Evolutionary conservation across 92 coral and sea anemone genomes (phyloP), one percentile per base, ranked within the genome.

Genomic region (Ricordea florida): DNA sequence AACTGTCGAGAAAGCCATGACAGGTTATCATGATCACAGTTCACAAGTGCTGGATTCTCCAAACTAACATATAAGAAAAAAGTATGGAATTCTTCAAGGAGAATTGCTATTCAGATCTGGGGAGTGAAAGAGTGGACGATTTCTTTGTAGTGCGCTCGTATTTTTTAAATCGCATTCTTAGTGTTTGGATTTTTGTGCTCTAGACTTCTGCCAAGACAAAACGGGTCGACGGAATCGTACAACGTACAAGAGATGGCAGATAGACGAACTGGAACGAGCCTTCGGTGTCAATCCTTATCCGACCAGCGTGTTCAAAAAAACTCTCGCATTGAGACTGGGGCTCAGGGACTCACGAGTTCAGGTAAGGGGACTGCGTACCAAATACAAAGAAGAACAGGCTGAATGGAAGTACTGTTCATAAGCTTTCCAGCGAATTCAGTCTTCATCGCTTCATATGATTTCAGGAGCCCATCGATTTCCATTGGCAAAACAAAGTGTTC

Each of bases 331-430:
- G 24, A 81, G 98, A 66, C 89, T 94, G 81, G 98, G 93, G 9
- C 87, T 94, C 30, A 91, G 97, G 34, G 98, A 94, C 46, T 92
- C 98, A 9, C 82, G 98, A 75, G 98, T 94, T 16, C 98, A 94
- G 97, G 98, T 94, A 74, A 48, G 56, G 35, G 20, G 61, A 35
- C 27, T 22, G 43, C 37, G 38, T 32, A 34, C 31, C 38, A 18
- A 29, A 9, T 24, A 20, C 14, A 31, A 10, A 5, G 37, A 18
- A 9, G 4, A 5, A 28, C 14, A 28, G 6, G 8, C 27, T 56
- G 34, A 15, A 6, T 6, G 29, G n/a, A n/a, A n/a, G 15, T 45
- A 20, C 29, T 0, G n/a, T n/a, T 20, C 58, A 18, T 21, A 20
- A 23, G 30, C 21, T 18, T 8, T 20, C 29, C 22, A 11, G 16